Evolutionary conservation across 2,113 vertebrate species (phyloP).

Genomic region (Scalopus aquaticus): DNA sequence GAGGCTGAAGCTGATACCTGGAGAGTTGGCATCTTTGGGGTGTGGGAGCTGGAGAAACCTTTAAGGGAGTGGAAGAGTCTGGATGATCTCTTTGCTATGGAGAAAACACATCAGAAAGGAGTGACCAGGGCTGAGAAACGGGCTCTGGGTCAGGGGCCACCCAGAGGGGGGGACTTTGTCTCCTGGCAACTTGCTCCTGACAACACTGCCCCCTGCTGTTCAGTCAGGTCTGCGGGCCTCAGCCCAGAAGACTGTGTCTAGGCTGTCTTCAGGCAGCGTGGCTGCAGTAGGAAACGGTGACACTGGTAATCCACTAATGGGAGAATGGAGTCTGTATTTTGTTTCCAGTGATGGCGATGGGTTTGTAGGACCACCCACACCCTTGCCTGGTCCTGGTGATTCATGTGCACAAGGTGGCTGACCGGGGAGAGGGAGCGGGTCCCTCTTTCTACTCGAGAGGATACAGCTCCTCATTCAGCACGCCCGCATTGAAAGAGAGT

Average conservation of each 20-base stretch:
- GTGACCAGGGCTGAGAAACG: background rate
- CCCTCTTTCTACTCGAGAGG: background rate
- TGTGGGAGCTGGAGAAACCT: background rate
- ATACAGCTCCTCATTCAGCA: background rate
- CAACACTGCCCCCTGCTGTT: conserved; percentile 71
- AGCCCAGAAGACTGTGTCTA: background rate
- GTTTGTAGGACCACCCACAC: conserved; percentile 53
- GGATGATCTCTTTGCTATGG: rapidly evolving
- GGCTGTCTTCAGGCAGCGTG: background rate
- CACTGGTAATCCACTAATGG: background rate
- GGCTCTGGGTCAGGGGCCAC: background rate
- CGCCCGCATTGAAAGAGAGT: background rate
- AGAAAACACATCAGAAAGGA: background rate
- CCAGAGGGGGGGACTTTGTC: background rate
- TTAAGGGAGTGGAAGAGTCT: background rate
- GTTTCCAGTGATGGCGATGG: background rate
- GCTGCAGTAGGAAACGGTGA: conserved; percentile 24
- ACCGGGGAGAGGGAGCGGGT: background rate
- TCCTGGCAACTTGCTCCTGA: background rate
- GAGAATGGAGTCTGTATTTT: conserved; percentile 29
- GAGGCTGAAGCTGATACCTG: background rate
- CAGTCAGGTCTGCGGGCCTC: background rate
- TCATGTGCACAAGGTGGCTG: conserved; percentile 18
- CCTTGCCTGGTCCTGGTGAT: conserved; percentile 22
- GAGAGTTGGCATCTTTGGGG: background rate